Evolutionary conservation across 1,140 invertebrate genomes (phyloP).

Genomic region (Halesus radiatus): DNA sequence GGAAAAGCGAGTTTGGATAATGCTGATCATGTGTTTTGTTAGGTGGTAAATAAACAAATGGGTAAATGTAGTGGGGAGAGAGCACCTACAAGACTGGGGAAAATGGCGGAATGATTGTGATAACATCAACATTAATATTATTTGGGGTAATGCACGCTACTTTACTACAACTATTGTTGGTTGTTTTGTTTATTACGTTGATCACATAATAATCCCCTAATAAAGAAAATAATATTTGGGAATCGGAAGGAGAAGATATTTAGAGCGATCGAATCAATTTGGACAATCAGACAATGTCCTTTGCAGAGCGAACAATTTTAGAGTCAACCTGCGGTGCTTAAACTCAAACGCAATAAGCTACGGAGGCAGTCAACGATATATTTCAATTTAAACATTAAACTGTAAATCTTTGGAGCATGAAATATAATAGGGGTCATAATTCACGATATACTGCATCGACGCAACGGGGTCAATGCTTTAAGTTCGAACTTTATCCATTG

Average conservation of each 20-base stretch:
- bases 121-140: not conserved
- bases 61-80: not conserved
- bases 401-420: too few relatives aligned
- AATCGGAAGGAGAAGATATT: not conserved
- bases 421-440: not conserved
- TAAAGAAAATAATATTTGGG: not conserved
- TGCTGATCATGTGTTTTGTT: slow-evolving; percentile 40
- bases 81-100: not conserved
- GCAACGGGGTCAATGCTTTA: slow-evolving; percentile 16
- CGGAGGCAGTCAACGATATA: too few relatives aligned
- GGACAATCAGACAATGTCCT: too few relatives aligned
- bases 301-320: too few relatives aligned
- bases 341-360: too few relatives aligned
- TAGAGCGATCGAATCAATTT: too few relatives aligned
- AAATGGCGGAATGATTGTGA: not conserved
- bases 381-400: too few relatives aligned
- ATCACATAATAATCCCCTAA: not conserved
- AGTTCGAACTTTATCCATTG: slow-evolving; percentile 19
- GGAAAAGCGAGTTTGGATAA: slow-evolving; percentile 37
- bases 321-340: too few relatives aligned
- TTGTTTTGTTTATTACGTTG: too few relatives aligned
- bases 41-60: slow-evolving; percentile 44
- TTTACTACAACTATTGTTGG: too few relatives aligned
- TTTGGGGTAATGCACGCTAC: too few relatives aligned
- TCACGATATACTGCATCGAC: not conserved